phyloP scores from a whole-genome alignment of 2,113 vertebrate genomes.

The Bagarius yarrelli region DNA sequence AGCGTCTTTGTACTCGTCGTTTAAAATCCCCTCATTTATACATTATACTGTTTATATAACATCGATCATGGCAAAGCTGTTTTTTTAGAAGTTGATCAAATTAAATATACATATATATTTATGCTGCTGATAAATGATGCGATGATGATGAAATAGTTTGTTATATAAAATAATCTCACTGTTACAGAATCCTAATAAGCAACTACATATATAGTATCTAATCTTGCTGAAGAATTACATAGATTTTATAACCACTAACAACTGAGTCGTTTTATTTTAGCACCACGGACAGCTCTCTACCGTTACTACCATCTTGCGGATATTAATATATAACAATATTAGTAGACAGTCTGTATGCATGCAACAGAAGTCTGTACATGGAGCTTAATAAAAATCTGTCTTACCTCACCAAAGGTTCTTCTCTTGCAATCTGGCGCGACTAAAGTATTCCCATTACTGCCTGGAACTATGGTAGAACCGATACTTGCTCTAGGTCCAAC shows the following conservation, averaged over 20 bases:
- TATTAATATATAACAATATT: not conserved
- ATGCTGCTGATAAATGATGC: too few relatives aligned
- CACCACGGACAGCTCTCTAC: not conserved
- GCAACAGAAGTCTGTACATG: not conserved
- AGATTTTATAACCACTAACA: not conserved
- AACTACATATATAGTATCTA: not conserved
- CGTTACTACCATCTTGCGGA: too few relatives aligned
- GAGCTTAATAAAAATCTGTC: not conserved
- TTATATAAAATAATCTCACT: too few relatives aligned
- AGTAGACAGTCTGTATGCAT: not conserved
- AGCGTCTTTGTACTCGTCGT: not conserved
- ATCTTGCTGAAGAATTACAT: not conserved
- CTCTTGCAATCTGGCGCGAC: slow-evolving; percentile 52
- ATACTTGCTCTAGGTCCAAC: slow-evolving; percentile 60
- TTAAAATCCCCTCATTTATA: not conserved
- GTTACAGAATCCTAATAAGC: too few relatives aligned
- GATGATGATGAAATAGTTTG: too few relatives aligned
- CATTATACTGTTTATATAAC: not conserved
- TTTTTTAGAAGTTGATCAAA: too few relatives aligned
- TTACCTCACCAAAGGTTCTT: slow-evolving; percentile 55
- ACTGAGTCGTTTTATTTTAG: not conserved
- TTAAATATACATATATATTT: too few relatives aligned
- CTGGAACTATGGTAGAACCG: slow-evolving; percentile 46
- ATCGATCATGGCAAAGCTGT: too few relatives aligned
- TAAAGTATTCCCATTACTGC: slow-evolving; percentile 57